phyloP scores from a whole-genome alignment of 2,797 vertebrate species.

The Cheirogaleus major region DNA sequence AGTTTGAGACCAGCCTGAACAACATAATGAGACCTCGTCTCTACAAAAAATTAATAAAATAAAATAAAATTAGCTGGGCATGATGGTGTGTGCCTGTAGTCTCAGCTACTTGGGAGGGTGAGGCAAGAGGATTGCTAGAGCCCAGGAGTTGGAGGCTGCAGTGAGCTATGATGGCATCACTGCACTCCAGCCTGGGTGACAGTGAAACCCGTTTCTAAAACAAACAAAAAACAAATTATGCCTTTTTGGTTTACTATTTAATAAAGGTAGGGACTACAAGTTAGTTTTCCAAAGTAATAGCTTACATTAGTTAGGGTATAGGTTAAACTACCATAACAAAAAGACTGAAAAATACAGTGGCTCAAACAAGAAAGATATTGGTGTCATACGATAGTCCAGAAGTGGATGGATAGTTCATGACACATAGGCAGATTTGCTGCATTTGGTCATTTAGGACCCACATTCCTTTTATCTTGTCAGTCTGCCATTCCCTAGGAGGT shows the following conservation, averaged over 20 bases:
- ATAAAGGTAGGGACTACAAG: neutral
- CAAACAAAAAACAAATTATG: neutral
- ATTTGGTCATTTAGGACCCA: neutral
- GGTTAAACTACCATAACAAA: neutral
- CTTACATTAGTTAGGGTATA: neutral
- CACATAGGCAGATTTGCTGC: neutral
- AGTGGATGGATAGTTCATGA: neutral
- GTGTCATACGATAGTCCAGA: neutral
- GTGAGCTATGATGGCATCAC: neutral
- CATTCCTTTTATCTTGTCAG: neutral
- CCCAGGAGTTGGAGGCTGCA: neutral
- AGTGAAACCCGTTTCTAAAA: neutral
- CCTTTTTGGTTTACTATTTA: conserved; percentile 22
- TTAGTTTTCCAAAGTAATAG: neutral
- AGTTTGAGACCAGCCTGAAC: neutral
- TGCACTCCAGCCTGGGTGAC: neutral
- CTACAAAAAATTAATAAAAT: neutral
- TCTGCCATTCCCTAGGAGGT: neutral
- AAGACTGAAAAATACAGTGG: neutral
- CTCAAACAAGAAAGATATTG: neutral
- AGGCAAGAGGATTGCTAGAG: neutral
- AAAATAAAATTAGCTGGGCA: neutral
- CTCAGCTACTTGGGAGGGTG: neutral
- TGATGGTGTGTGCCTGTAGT: neutral
- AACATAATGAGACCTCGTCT: neutral